Conservation (phyloP, 2,113 vertebrate genomes). For the Odocoileus virginianus region DNA sequence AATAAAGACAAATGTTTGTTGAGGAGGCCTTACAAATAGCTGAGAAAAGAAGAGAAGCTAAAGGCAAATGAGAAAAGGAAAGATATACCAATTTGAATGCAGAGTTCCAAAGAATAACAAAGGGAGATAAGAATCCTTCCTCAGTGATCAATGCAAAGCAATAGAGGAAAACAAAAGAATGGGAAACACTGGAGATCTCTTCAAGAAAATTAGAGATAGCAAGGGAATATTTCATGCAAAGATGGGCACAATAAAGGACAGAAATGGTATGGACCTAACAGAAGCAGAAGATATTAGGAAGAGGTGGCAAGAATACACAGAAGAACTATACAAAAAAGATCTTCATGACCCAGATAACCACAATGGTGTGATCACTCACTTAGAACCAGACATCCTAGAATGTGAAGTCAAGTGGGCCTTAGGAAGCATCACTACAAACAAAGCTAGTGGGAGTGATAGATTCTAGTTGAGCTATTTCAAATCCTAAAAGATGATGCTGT, state of each 20-base stretch:
- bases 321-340: background rate
- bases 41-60: background rate
- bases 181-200: background rate
- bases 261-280: background rate
- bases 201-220: background rate
- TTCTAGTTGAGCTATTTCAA: background rate
- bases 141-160: background rate
- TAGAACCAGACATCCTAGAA: background rate
- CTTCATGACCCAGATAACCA: background rate
- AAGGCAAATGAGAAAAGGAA: background rate
- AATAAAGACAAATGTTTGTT: background rate
- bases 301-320: background rate
- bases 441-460: background rate
- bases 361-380: background rate
- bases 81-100: background rate
- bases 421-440: background rate
- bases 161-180: background rate
- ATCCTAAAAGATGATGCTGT: background rate
- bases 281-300: background rate
- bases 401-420: background rate
- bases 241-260: background rate
- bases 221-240: background rate
- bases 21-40: background rate
- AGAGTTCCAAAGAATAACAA: background rate
- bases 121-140: background rate